Base-by-base conservation (phyloP, 2,888 invertebrate species). In the Agrochola lota region DNA sequence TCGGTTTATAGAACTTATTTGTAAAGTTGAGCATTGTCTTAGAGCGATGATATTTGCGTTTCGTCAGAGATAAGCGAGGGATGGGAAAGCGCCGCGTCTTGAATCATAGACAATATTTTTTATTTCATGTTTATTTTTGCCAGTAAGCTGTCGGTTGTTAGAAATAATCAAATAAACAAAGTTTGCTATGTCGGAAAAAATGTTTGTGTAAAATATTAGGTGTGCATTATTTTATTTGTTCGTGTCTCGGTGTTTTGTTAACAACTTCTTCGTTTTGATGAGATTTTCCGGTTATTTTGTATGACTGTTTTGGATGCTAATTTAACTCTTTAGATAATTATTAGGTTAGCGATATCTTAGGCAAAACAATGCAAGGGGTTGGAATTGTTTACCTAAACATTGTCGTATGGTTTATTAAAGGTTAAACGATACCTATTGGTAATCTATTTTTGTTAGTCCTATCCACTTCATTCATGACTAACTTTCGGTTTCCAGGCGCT, bases 11-110 rank as follows among this genome's bases (percentile, higher is more conserved):
- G 91, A 92, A 93, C 91, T 93, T 94, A 94, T 94, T 96, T 95
- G 95, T 95, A 92, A 92, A 91, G 93, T 94, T 95, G 92, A 88
- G 91, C 91, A 94, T 95, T 96, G 95, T 95, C 91, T 95, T 94
- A 93, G 90, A 92, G 84, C 88, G 90, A 89, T 82, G 82, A 92
- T 94, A 92, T 95, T 95, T 95, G 94, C 90, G 93, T 95, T 94
- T 93, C 91, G 90, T 93, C 91, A 92, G 87, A 93, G 94, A 95
- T 95, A 95, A 94, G 92, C 89, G 83, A 88, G 88, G 93, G 92
- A 90, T 93, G 93, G 91, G 94, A 94, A 93, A 93, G 91, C 89
- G 86, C 81, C 81, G 78, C 52, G 46, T 74, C 66, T 85, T 91
- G 91, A 92, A 89, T 92, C 89, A 90, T 88, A 85, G 88, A 88